Evolutionary conservation across 2,888 invertebrate genomes (phyloP).

Genomic region (Muschampia plurimacula): DNA sequence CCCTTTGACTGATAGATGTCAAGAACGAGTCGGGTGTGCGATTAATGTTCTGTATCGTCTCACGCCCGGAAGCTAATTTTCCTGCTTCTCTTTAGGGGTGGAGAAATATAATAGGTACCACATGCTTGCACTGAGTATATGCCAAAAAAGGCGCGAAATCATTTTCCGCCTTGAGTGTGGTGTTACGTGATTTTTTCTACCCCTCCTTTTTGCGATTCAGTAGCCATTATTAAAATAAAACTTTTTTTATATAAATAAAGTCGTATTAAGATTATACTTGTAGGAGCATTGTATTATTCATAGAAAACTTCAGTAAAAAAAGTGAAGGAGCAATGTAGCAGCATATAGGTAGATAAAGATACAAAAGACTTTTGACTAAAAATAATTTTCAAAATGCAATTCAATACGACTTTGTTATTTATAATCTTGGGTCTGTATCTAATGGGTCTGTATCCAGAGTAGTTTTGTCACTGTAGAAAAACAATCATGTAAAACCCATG

Average conservation of each 20-base stretch:
- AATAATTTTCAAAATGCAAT: neutral
- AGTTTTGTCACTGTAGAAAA: neutral
- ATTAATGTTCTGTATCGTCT: slow-evolving; percentile 36
- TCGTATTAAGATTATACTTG: no score
- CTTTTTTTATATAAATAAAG: neutral
- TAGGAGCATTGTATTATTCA: no score
- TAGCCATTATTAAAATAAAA: neutral
- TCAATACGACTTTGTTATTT: no score
- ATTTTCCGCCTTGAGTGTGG: neutral
- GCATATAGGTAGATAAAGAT: neutral
- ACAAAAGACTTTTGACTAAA: neutral
- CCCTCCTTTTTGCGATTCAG: neutral
- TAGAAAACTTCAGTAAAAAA: no score
- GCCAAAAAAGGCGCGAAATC: slow-evolving; percentile 14
- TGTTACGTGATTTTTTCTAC: neutral
- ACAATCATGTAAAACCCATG: neutral
- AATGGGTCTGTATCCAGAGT: no score
- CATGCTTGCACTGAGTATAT: slow-evolving; percentile 15
- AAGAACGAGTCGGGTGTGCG: slow-evolving; percentile 33
- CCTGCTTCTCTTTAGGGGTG: slow-evolving; percentile 28
- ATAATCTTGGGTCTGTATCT: no score
- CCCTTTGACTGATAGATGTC: slow-evolving; percentile 33
- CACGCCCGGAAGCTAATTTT: slow-evolving; percentile 37
- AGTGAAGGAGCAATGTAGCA: no score
- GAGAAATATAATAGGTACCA: slow-evolving; percentile 21